Evolutionary conservation across 2,888 invertebrate species (phyloP), one percentile per base, ranked within the genome.

Genomic region (Tribolium freemani): DNA sequence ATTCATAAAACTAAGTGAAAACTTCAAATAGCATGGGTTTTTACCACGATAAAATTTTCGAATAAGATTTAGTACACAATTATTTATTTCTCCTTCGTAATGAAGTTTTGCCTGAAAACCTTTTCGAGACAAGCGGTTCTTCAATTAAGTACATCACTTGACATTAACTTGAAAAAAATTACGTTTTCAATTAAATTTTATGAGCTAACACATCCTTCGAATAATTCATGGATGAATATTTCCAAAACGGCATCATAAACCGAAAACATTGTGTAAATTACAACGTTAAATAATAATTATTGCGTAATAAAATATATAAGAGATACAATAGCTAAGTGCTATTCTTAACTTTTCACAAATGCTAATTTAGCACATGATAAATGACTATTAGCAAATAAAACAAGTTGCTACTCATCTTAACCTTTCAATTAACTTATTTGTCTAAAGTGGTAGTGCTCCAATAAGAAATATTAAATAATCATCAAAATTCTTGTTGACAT

Each of bases 271-370:
- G 38, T 38, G 38, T 10, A 48, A 48, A 38, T 57, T 38, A 38
- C 21, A 57, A 16, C 31, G 30, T 57, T 57, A 57, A 57, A 57
- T 57, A 57, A 53, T 53, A 53, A 57, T 11, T 31, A 57, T 57
- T 57, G 31, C 11, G 56, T 57, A 57, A 57, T 11, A 10, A 60
- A 16, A 46, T 16, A 16, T 60, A 3, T 11, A 31, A 20, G 20
- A 13, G 4, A 60, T 20, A 46, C 44, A 45, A 60, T 16, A 9
- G 13, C 20, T 58, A 13, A 60, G 60, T 45, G 46, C 21, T 26
- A 20, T 60, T 60, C 46, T 60, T 57, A 30, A 54, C 26, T 30
- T 30, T 6, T 44, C 20, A 31, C 44, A 60, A 46, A 46, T 60
- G 60, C 20, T 60, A 60, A 60, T 44, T 58, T 20, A 13, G n/a